Percentiles rank a stretch among this genome's conserved stretches.
Evolutionary conservation across 2,888 invertebrate species (phyloP).

Genomic region (Iphiclides podalirius): DNA sequence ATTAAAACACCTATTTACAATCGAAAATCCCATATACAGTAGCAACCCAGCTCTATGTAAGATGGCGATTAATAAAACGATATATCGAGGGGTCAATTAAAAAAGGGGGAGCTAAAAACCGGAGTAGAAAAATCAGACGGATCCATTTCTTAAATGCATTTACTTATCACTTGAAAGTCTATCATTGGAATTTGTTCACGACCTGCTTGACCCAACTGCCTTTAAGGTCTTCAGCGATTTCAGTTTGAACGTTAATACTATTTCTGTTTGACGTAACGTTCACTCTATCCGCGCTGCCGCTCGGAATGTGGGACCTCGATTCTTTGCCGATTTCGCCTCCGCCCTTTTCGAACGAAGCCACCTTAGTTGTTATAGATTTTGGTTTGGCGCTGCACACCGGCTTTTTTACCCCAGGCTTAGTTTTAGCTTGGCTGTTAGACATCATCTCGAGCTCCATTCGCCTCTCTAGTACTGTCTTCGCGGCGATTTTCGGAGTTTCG

Average conservation of each 20-base stretch:
- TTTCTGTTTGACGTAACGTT: constrained; percentile 45
- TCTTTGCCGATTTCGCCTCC: constrained; percentile 29
- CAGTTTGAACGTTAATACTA: constrained; percentile 40
- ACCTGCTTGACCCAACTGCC: constrained; percentile 87
- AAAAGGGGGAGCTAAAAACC: constrained; percentile 44
- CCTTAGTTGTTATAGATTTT: constrained; percentile 63
- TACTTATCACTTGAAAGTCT: constrained; percentile 40
- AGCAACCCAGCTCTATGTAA: constrained; percentile 6
- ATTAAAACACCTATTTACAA: constrained; percentile 58
- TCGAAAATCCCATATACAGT: constrained; percentile 14
- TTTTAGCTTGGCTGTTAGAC: constrained; percentile 52
- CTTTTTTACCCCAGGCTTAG: constrained; percentile 46
- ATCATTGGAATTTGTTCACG: constrained; percentile 85
- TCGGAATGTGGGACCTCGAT: constrained; percentile 38
- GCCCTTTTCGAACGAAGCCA: constrained; percentile 37
- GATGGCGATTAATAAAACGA: constrained; percentile 33
- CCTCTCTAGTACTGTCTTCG: constrained; percentile 70
- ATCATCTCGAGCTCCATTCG: constrained; percentile 70
- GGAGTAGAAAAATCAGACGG: constrained; percentile 60
- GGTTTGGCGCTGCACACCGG: constrained; percentile 52
- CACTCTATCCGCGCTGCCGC: constrained; percentile 37
- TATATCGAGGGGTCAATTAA: too few species aligned
- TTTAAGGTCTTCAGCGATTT: constrained; percentile 58
- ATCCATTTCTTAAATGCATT: constrained; percentile 63
- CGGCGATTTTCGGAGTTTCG: constrained; percentile 53